phyloP scores from a whole-genome alignment of 1,140 invertebrate species.

The Heliconius himera region DNA sequence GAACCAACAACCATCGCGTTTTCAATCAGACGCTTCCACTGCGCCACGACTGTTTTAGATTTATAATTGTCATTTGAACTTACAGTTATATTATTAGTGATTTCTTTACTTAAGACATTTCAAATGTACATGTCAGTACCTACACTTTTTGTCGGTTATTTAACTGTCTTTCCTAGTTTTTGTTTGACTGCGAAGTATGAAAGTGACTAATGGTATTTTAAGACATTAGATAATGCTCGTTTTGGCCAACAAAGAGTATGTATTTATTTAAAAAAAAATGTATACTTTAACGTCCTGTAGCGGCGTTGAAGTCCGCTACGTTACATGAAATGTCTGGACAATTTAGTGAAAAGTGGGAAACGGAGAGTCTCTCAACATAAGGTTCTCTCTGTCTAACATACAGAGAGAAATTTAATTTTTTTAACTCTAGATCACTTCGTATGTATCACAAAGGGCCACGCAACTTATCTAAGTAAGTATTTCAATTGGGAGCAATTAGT shows the following conservation, averaged over 20 bases:
- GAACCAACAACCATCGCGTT: too few relatives aligned
- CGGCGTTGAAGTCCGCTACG: too few relatives aligned
- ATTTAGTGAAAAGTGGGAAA: background rate
- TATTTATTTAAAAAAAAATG: too few relatives aligned
- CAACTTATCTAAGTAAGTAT: constrained; percentile 25
- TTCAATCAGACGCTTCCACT: too few relatives aligned
- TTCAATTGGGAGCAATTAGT: constrained; percentile 40
- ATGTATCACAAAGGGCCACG: background rate
- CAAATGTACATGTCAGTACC: background rate
- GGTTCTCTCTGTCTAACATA: background rate
- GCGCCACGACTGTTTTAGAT: background rate
- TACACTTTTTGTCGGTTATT: background rate
- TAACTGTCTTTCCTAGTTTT: background rate
- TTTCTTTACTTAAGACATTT: background rate
- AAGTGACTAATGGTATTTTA: background rate
- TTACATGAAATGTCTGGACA: too few relatives aligned
- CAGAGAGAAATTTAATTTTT: background rate
- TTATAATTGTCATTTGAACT: background rate
- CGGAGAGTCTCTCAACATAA: background rate
- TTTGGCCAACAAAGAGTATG: background rate
- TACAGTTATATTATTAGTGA: background rate
- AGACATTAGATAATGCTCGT: background rate
- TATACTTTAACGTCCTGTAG: too few relatives aligned
- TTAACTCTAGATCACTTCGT: background rate
- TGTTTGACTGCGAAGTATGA: constrained; percentile 1